A percentile compares a stretch with the other conserved stretches of the same genome.
phyloP scores from a whole-genome alignment of 2,888 invertebrate species.

The Athripsodes cinereus region DNA sequence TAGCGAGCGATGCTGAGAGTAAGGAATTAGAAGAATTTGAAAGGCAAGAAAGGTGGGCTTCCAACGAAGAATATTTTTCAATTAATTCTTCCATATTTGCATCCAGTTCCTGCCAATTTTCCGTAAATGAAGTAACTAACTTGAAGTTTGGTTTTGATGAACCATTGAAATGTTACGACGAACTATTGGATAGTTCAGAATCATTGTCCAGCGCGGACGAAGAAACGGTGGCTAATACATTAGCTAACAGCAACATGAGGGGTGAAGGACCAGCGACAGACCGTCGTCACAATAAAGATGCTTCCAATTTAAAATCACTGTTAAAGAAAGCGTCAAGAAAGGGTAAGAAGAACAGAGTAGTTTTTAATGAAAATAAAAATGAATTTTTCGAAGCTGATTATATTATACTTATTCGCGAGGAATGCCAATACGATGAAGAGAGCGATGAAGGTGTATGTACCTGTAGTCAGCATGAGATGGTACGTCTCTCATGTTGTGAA shows the following conservation, averaged over 20 bases:
- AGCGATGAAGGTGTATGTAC: constrained; percentile 65
- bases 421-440: constrained; percentile 79
- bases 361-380: constrained; percentile 84
- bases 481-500: constrained; percentile 57
- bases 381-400: constrained; percentile 91
- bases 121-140: constrained; percentile 10
- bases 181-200: constrained; percentile 33
- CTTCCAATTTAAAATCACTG: constrained; percentile 62
- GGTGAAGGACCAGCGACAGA: constrained; percentile 45
- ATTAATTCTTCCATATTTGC: constrained; percentile 17
- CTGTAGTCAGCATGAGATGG: constrained; percentile 63
- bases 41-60: constrained; percentile 23
- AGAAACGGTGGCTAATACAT: constrained; percentile 19
- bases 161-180: constrained; percentile 34
- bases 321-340: constrained; percentile 70
- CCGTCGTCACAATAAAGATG: constrained; percentile 55
- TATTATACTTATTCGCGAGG: constrained; percentile 83
- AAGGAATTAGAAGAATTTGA: constrained; percentile 25
- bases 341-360: constrained; percentile 70
- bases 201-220: constrained; percentile 24
- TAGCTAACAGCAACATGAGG: constrained; percentile 44
- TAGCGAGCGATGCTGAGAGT: constrained; percentile 27
- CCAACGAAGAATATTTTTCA: constrained; percentile 24
- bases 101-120: constrained; percentile 21
- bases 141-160: constrained; percentile 11